Evolutionary conservation across 2,888 invertebrate species (phyloP), one percentile per base, ranked within the genome.

Genomic region (Tenthredo mesomela): DNA sequence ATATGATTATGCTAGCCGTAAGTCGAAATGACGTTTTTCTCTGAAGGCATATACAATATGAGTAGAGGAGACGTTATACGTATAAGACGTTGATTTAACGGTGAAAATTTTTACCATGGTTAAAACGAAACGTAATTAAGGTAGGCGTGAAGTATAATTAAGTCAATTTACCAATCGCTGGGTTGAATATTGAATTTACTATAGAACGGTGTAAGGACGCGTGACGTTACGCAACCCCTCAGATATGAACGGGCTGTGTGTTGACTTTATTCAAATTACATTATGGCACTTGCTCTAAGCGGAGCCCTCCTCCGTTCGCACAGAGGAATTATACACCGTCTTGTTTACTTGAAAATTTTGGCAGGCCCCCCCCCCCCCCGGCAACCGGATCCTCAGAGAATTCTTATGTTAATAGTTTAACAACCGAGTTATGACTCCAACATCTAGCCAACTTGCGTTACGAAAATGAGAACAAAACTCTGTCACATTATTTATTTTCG

Each of bases 261-360:
- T 80, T 80, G 80, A 80, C 80, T 80, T 80, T 80, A 61, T 58
- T 80, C 80, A 80, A 61, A 80, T 58, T 40, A 80, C 61, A 29
- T 80, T 80, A 80, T 15, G 61, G 37, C 61, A 80, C 61, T 80
- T 80, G 80, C 58, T 61, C 61, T 50, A 54, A 50, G n/a, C 47
- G 40, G 40, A 33, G 77, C 33, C 29, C 21, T 15, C 33, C 37
- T 7, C n/a, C 29, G 29, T 77, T 29, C 29, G 25, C 54, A n/a
- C 50, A 47, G 47, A 33, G 15, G 29, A 75, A 75, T 25, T n/a
- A n/a, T 33, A 75, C 21, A 75, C 21, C 47, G 75, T 47, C 80
- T 80, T 40, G 80, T 80, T 58, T 80, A 80, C 80, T 61, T 40
- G 80, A 80, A 25, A 73, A 73, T 73, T 40, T 47, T 73, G 47